Percentiles rank a stretch among this genome's conserved stretches.
phyloP scores from a whole-genome alignment of 2,113 vertebrate genomes.

The Mus spicilegus region DNA sequence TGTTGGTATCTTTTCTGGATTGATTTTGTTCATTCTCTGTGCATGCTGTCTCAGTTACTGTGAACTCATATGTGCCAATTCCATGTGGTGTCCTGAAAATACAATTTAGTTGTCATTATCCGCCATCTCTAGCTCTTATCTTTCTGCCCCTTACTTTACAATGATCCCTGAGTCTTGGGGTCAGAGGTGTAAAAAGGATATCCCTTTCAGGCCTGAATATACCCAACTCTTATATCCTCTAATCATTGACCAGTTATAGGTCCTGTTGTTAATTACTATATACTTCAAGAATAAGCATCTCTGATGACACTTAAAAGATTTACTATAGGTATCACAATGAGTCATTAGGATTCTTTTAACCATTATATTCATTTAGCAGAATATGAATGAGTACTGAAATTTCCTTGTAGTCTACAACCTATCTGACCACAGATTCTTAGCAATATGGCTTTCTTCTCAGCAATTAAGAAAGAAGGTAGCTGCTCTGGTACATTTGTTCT shows the following conservation, averaged over 20 bases:
- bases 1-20: background rate
- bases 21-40: background rate
- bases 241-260: background rate
- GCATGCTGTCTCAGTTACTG: background rate
- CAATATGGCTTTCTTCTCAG: background rate
- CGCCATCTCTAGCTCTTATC: background rate
- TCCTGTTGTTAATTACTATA: background rate
- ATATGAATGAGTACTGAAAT: background rate
- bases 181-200: background rate
- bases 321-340: background rate
- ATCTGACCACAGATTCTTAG: background rate
- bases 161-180: background rate
- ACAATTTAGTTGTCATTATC: background rate
- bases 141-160: background rate
- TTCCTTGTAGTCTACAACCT: background rate
- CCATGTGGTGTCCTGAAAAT: background rate
- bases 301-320: background rate
- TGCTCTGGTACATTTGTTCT: background rate
- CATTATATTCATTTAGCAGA: background rate
- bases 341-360: background rate
- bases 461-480: background rate
- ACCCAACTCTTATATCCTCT: background rate
- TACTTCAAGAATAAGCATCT: background rate
- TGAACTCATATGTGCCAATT: background rate
- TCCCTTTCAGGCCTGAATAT: background rate